Conservation (phyloP, 2,888 invertebrate genomes). For the Melinopterus prodromus region DNA sequence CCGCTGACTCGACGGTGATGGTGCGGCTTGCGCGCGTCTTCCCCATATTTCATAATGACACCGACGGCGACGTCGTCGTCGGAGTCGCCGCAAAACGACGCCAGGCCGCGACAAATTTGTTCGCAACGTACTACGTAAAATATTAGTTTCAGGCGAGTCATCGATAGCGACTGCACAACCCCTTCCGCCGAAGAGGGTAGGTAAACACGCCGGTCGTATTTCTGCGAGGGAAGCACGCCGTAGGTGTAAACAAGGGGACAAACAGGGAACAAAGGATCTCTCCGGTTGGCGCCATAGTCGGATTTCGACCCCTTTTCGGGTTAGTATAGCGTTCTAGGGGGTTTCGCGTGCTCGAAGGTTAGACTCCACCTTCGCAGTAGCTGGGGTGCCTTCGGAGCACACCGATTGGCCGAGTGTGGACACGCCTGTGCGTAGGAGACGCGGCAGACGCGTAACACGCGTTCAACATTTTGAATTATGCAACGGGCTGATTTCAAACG, state of each 20-base stretch:
- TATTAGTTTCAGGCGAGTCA: slow-evolving; percentile 9
- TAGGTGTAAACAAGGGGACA: slow-evolving; percentile 32
- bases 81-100: not conserved
- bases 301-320: slow-evolving; percentile 24
- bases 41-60: not conserved
- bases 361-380: slow-evolving; percentile 48
- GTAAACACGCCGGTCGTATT: slow-evolving; percentile 11
- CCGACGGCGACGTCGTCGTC: not conserved
- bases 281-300: slow-evolving; percentile 30
- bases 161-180: slow-evolving; percentile 8
- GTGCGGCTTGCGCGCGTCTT: not conserved
- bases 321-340: slow-evolving; percentile 10
- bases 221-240: slow-evolving; percentile 23
- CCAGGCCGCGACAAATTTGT: not conserved
- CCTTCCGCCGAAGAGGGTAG: not conserved
- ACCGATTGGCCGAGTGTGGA: slow-evolving; percentile 46
- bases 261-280: slow-evolving; percentile 30
- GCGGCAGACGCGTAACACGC: slow-evolving; percentile 26
- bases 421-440: slow-evolving; percentile 49
- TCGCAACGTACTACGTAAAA: slow-evolving; percentile 11
- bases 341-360: not conserved
- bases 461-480: slow-evolving; percentile 28
- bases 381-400: slow-evolving; percentile 46
- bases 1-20: not conserved
- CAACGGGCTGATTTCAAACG: slow-evolving; percentile 1